Evolutionary conservation across 1,140 invertebrate species (phyloP), one percentile per base, ranked within the genome.

Genomic region (Habropoda laboriosa): DNA sequence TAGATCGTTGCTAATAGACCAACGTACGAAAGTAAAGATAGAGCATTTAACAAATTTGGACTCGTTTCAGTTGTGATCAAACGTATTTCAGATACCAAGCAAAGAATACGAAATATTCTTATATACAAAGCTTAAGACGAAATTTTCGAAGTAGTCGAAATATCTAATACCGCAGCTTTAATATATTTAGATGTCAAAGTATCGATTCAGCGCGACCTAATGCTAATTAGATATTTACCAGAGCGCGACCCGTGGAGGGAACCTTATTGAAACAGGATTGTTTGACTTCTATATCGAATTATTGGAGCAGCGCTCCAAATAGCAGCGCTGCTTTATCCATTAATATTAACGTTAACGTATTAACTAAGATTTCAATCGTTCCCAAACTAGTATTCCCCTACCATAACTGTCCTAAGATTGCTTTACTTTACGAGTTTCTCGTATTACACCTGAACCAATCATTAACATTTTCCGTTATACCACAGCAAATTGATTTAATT

Each of bases 241-340:
- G 6, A 30, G 27, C 38, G 10, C 13, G 5, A 40, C 32, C 1
- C 18, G 7, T 30, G 7, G 42, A 32, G n/a, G 24, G 13, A 35
- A 51, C n/a, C 42, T 61, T 64, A 61, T 38, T 63, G 32, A 27
- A 49, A 51, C 42, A 51, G 64, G 32, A 63, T 49, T 64, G 58
- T 74, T 64, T 61, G 71, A 42, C 57, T 49, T 51, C 32, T 47
- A 35, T 64, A 49, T 61, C 6, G 60, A 74, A 63, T 72, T 32
- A 58, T 58, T 58, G 70, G 53, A n/a, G 45, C 27, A 30, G 4
- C 55, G 38, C 13, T 63, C 21, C 30, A 32, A 63, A 61, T 38
- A 63, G 51, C 35, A 13, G n/a, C 16, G 38, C 16, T 57, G 68
- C 68, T 57, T 71, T 71, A 30, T 18, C 30, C 30, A 35, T 57